Conservation (phyloP, 2,113 vertebrate genomes). For the Silurus meridionalis region DNA sequence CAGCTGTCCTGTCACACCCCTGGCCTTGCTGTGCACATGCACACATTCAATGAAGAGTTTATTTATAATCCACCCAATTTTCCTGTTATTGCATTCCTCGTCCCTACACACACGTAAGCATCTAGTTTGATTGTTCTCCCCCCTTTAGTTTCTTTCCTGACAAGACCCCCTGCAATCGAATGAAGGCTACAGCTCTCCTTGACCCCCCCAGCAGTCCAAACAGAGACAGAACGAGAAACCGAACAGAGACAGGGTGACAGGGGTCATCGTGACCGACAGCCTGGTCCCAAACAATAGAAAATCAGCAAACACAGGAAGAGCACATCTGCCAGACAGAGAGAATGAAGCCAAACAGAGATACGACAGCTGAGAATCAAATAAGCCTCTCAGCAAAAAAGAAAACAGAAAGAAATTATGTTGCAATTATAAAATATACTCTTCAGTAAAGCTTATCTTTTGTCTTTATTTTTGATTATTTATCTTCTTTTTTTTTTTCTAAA, state of each 20-base stretch:
- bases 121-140: slow-evolving; percentile 48
- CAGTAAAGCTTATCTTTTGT: no score
- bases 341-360: background rate
- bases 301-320: slow-evolving; percentile 47
- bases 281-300: slow-evolving; percentile 36
- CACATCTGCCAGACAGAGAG: slow-evolving; percentile 34
- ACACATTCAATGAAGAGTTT: slow-evolving; percentile 20
- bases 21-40: slow-evolving; percentile 2
- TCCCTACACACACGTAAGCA: slow-evolving; percentile 44
- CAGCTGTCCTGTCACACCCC: background rate
- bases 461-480: no score
- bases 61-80: slow-evolving; percentile 53
- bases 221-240: background rate
- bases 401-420: background rate
- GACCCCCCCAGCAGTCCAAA: background rate
- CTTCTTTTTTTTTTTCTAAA: no score
- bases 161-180: slow-evolving; percentile 12
- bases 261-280: slow-evolving; percentile 21
- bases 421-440: no score
- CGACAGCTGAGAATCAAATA: background rate
- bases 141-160: slow-evolving; percentile 11
- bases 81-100: slow-evolving; percentile 60
- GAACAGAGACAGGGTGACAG: background rate
- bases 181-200: slow-evolving; percentile 16
- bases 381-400: background rate